These are phyloP conservation scores for Bombus impatiens DNA, from an alignment of 1,140 invertebrate genomes.

Conservation along the genomic window DNA sequence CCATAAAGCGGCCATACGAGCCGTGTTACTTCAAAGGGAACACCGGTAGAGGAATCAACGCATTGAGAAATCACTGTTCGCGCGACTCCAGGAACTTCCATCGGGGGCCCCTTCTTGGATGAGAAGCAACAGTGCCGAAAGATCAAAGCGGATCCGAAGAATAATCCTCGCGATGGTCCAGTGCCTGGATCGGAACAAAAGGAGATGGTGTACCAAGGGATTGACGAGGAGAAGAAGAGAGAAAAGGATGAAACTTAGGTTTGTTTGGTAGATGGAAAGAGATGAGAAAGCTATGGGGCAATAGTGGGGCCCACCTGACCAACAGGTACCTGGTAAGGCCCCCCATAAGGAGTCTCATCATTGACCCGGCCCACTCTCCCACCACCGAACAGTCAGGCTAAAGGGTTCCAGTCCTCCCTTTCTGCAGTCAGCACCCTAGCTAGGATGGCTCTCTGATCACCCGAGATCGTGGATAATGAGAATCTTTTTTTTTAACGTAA, in stretches of 20 bases:
- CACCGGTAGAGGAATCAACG: conserved; percentile 8
- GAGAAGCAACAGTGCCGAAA: conserved; percentile 69
- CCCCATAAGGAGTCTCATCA: conserved; percentile 73
- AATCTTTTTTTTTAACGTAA: conserved; percentile 34
- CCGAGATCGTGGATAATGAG: conserved; percentile 49
- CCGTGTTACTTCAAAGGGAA: conserved; percentile 7
- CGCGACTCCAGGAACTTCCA: conserved; percentile 24
- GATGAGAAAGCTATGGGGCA: conserved; percentile 38
- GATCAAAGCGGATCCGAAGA: conserved; percentile 70
- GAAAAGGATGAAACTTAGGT: conserved; percentile 32
- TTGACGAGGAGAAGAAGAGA: conserved; percentile 41
- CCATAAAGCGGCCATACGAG: neutral
- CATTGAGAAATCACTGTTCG: conserved; percentile 34
- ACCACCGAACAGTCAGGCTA: conserved; percentile 41
- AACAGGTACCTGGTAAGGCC: conserved; percentile 74
- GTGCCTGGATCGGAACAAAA: conserved; percentile 43
- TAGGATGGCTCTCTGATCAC: conserved; percentile 43
- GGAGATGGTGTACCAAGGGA: conserved; percentile 36
- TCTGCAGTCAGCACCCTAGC: conserved; percentile 53
- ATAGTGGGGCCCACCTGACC: conserved; percentile 75
- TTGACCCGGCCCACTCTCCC: conserved; percentile 75
- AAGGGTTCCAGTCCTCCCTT: conserved; percentile 65
- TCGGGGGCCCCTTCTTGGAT: conserved; percentile 19
- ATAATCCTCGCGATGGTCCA: conserved; percentile 58
- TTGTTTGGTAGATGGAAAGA: conserved; percentile 1